These are phyloP conservation scores for Propithecus coquereli DNA, from an alignment of 2,113 vertebrate genomes.

Conservation along the genomic window DNA sequence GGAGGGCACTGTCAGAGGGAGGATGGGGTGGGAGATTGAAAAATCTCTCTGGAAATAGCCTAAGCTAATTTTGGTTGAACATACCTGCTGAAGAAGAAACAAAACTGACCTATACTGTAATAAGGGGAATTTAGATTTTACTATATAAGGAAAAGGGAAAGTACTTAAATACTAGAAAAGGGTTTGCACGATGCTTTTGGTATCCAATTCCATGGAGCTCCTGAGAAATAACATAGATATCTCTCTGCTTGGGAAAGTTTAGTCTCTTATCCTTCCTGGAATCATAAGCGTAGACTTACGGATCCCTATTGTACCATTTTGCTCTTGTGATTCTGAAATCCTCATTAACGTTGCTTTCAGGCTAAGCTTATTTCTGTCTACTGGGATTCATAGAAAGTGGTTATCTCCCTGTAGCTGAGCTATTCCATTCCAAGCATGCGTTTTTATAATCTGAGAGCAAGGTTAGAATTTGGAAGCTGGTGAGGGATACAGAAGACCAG, in stretches of 20 bases:
- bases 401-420: background rate
- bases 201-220: background rate
- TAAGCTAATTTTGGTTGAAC: background rate
- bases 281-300: background rate
- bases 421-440: background rate
- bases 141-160: background rate
- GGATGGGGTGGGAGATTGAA: background rate
- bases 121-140: background rate
- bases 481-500: background rate
- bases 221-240: conserved; percentile 32
- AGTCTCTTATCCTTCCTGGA: background rate
- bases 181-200: background rate
- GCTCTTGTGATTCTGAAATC: conserved; percentile 22
- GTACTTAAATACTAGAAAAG: background rate
- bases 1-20: background rate
- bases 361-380: background rate
- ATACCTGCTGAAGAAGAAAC: background rate
- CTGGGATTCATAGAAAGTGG: background rate
- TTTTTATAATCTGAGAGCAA: background rate
- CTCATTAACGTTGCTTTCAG: conserved; percentile 25
- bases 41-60: background rate
- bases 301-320: background rate
- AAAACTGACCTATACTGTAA: background rate
- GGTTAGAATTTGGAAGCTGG: background rate
- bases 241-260: background rate